Evolutionary conservation across 2,888 invertebrate genomes (phyloP).

Genomic region (Acrocera orbiculus): DNA sequence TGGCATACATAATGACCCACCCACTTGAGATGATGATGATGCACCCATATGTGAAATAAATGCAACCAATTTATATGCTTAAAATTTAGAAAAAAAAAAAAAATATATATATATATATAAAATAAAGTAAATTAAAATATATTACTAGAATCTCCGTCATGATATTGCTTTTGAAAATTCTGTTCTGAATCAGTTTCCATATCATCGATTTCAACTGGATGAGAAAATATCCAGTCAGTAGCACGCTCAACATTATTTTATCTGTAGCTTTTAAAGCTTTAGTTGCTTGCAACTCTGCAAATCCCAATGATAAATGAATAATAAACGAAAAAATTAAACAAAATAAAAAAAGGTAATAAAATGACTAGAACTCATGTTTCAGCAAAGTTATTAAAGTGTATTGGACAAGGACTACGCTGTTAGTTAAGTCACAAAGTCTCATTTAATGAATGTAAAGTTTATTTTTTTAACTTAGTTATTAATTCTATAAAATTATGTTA

Average conservation of each 20-base stretch:
- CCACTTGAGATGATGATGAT: slow-evolving; percentile 80
- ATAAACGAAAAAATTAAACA: no score
- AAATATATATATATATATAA: no score
- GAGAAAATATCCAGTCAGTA: slow-evolving; percentile 93
- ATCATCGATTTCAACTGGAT: slow-evolving; percentile 53
- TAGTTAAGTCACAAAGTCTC: no score
- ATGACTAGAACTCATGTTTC: no score
- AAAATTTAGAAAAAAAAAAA: slow-evolving; percentile 17
- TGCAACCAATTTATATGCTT: slow-evolving; percentile 77
- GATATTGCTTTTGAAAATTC: no score
- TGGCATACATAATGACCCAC: slow-evolving; percentile 98
- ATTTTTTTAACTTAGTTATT: no score
- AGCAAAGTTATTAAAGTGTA: no score
- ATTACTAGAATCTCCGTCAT: slow-evolving; percentile 66
- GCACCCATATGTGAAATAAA: slow-evolving; percentile 99
- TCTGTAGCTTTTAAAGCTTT: slow-evolving; percentile 69
- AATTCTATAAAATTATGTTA: no score
- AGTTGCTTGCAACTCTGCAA: slow-evolving; percentile 60
- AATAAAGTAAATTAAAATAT: slow-evolving; percentile 13
- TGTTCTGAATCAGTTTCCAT: slow-evolving; percentile 28
- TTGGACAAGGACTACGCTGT: no score
- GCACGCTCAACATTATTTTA: slow-evolving; percentile 82
- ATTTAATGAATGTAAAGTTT: no score
- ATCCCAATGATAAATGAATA: no score
- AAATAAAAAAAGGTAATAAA: no score